A percentile compares a stretch with the other conserved stretches of the same genome.
Evolutionary conservation across 2,797 vertebrate species (phyloP).

Genomic region (Pitangus sulphuratus): DNA sequence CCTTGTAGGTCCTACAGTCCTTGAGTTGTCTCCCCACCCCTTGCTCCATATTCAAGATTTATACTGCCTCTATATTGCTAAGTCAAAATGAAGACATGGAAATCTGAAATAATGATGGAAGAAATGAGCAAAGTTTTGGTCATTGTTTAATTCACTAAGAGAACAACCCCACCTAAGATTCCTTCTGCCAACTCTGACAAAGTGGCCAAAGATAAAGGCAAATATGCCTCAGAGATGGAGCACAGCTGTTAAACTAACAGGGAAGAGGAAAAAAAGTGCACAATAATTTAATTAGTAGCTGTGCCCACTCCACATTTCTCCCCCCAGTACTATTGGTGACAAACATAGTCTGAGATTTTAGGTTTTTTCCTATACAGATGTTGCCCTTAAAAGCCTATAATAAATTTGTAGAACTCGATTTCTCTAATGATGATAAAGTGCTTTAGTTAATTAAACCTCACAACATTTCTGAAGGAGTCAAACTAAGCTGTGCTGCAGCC

Average conservation of each 20-base stretch:
- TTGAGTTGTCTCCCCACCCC: not conserved
- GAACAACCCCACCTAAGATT: conserved; percentile 76
- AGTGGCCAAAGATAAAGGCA: conserved; percentile 73
- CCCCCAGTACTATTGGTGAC: not conserved
- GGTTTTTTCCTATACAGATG: conserved; percentile 8
- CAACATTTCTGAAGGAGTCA: not conserved
- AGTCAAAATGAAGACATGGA: conserved; percentile 68
- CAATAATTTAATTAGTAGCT: conserved; percentile 39
- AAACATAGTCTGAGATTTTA: conserved; percentile 18
- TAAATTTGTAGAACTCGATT: not conserved
- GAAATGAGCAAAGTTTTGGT: conserved; percentile 77
- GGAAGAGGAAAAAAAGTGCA: not conserved
- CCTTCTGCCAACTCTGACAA: conserved; percentile 71
- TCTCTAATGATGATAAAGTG: conserved; percentile 2
- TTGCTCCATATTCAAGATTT: not conserved
- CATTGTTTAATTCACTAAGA: conserved; percentile 76
- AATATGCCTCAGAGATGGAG: conserved; percentile 63
- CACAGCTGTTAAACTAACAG: conserved; percentile 67
- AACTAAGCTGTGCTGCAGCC: not conserved
- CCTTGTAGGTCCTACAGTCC: not conserved
- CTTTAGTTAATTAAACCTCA: conserved; percentile 40
- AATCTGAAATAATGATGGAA: conserved; percentile 72
- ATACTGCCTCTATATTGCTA: not conserved
- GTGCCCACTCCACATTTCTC: conserved; percentile 15
- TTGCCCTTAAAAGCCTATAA: conserved; percentile 32